phyloP scores from a whole-genome alignment of 2,113 vertebrate genomes.

The Charina bottae region DNA sequence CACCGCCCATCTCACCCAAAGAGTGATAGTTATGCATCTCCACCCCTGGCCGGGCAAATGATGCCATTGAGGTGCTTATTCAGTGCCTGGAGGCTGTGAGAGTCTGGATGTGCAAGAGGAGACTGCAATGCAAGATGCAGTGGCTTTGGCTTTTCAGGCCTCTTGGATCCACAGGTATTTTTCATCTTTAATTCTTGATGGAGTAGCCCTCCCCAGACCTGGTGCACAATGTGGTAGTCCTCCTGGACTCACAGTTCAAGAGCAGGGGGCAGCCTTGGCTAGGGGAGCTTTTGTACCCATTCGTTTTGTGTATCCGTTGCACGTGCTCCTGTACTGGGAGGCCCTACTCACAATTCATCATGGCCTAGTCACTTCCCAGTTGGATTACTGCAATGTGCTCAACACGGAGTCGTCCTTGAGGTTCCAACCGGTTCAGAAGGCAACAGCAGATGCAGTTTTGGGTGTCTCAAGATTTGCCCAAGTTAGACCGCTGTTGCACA shows the following conservation, averaged over 20 bases:
- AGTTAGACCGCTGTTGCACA: neutral
- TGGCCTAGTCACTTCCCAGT: neutral
- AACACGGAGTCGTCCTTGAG: neutral
- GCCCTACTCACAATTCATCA: neutral
- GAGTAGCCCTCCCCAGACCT: neutral
- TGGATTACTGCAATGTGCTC: neutral
- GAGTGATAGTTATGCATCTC: too few species aligned
- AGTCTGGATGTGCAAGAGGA: neutral
- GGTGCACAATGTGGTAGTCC: neutral
- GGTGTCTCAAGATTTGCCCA: too few species aligned
- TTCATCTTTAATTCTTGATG: neutral
- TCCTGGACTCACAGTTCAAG: neutral
- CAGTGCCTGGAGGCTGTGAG: neutral
- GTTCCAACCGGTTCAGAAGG: too few species aligned
- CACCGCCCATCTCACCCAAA: too few species aligned
- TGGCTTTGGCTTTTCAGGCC: neutral
- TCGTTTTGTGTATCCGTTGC: neutral
- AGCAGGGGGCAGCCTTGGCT: neutral
- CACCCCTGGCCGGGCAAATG: neutral
- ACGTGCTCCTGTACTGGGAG: neutral
- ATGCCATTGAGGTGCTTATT: conserved; percentile 16
- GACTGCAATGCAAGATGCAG: neutral
- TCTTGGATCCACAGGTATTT: neutral
- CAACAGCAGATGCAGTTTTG: neutral
- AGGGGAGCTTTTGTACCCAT: neutral